Evolutionary conservation across 1,140 invertebrate genomes (phyloP).

Genomic region (Hyphantria cunea): DNA sequence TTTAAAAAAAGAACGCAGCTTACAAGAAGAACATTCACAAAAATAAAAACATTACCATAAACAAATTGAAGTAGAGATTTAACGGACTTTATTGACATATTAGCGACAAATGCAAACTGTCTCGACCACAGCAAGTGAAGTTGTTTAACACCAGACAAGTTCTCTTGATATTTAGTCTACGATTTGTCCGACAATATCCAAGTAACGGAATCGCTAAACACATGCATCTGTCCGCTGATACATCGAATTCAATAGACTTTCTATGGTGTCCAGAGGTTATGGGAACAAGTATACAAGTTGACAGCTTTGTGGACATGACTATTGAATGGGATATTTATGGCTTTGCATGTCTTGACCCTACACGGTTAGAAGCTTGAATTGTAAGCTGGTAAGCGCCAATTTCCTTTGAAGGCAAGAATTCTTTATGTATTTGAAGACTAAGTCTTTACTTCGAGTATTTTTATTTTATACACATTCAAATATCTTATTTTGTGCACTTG

Average conservation of each 20-base stretch:
- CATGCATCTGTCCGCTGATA: constrained; percentile 26
- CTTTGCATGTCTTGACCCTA: constrained; percentile 24
- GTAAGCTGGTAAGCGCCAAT: not conserved
- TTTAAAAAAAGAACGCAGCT: too few species aligned
- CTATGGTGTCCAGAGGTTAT: constrained; percentile 34
- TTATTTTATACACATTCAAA: too few species aligned
- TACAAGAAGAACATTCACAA: too few species aligned
- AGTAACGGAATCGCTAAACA: constrained; percentile 24
- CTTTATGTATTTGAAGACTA: not conserved
- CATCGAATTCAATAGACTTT: constrained; percentile 29
- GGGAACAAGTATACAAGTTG: constrained; percentile 31
- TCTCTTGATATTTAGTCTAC: constrained; percentile 14
- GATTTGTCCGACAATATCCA: constrained; percentile 27
- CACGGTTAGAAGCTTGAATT: constrained; percentile 8
- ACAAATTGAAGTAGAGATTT: not conserved
- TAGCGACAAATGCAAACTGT: constrained; percentile 2
- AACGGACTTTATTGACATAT: not conserved
- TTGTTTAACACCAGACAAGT: constrained; percentile 13
- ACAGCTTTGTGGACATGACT: constrained; percentile 26
- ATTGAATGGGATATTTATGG: constrained; percentile 30
- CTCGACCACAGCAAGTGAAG: constrained; percentile 8
- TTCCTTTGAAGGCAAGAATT: not conserved
- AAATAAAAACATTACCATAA: constrained; percentile 1
- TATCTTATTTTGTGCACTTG: too few species aligned
- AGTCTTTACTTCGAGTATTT: too few species aligned